Base-by-base conservation (phyloP, 2,113 vertebrate species). In the Clarias gariepinus region DNA sequence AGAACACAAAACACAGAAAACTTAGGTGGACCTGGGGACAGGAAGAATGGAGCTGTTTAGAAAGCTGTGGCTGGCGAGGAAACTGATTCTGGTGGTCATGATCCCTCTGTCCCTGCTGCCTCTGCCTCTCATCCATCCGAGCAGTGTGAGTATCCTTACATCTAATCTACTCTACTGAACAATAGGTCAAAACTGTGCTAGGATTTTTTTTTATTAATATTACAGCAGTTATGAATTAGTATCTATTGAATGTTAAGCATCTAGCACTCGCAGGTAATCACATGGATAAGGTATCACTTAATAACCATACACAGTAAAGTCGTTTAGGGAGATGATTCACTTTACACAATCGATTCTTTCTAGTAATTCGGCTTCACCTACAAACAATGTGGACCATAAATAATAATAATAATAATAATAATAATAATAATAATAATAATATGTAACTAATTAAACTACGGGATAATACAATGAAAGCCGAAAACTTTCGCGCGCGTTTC, bases 71-170 rank as follows among this genome's bases (percentile, higher is more conserved):
- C 91, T 53, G 55, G 97, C 96, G 81, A 94, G 96, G 90, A 99
- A 98, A 28, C 94, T 98, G 90, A 93, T 99, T 68, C 91, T 99
- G 0, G 96, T 97, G 83, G 88, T 98, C 88, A 91, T 97, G 71
- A 97, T 98, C 89, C 98, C 98, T 0, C 94, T 99, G 76, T 95
- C 96, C 11, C 94, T 99, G 87, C 96, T 99, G 88, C 98, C 98
- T 2, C 89, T 99, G 87, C 98, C 98, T 15, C 93, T 97, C 83
- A 93, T 96, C 89, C 95, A 97, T 86, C 96, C 97, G 85, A 97
- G 95, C 92, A 99, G 96, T 5, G 98, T 99, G 93, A 99, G 98
- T 99, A 95, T 82, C 25, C 11, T 4, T 12, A 33, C 10, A 30
- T 21, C 55, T 79, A 2, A 1, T 33, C 7, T 12, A 21, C 5